Evolutionary conservation across 2,797 vertebrate species (phyloP).

Genomic region (Margarornis squamiger): DNA sequence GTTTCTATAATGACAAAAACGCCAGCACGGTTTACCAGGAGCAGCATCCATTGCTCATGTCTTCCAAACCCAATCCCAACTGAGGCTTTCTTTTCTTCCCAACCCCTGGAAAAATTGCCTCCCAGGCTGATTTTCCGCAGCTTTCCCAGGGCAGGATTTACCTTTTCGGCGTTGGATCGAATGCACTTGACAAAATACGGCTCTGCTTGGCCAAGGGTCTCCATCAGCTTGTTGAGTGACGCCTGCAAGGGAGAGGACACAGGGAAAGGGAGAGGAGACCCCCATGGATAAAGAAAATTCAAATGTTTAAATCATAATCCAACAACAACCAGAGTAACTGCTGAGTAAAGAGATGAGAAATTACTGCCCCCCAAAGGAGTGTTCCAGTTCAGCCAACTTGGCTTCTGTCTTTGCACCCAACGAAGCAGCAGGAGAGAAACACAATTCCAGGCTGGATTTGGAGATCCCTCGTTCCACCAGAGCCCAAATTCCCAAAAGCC

Average conservation of each 20-base stretch:
- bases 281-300: background rate
- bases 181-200: slow-evolving; percentile 99
- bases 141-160: slow-evolving; percentile 53
- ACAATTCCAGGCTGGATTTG: background rate
- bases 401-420: background rate
- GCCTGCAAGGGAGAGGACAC: slow-evolving; percentile 77
- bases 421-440: background rate
- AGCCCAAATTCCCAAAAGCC: background rate
- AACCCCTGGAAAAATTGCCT: background rate
- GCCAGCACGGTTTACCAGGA: background rate
- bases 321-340: background rate
- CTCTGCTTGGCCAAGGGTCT: slow-evolving; percentile 95
- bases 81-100: background rate
- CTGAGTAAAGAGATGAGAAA: background rate
- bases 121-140: background rate
- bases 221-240: slow-evolving; percentile 97
- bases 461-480: background rate
- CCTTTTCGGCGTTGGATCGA: slow-evolving; percentile 98
- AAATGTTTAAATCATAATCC: background rate
- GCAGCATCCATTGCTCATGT: background rate
- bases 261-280: background rate
- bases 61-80: background rate
- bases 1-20: background rate
- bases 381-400: background rate
- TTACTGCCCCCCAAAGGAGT: background rate